Evolutionary conservation across 2,888 invertebrate species (phyloP), one percentile per base, ranked within the genome.

Genomic region (Drosophila borborema): DNA sequence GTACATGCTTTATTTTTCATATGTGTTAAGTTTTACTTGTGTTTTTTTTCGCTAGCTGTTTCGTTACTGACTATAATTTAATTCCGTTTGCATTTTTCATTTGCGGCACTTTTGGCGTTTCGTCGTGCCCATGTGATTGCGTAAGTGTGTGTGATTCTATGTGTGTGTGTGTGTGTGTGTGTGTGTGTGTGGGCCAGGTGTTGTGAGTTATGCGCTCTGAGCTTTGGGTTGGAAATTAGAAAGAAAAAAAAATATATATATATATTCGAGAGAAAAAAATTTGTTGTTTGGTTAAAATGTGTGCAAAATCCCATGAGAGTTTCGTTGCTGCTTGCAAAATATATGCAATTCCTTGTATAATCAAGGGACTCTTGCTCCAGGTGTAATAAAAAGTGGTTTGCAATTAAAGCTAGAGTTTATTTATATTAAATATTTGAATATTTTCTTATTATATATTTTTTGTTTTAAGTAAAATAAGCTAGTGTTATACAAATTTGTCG

Each of bases 11-110:
- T 74, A 63, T 59, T 68, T 79, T 64, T 51, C 49, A 54, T 61
- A 43, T 54, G 46, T 65, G 46, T n/a, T 61, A 60, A 41, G 36
- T 38, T 51, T 38, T 43, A 56, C 66, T 60, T 43, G 18, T 23
- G n/a, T n/a, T 41, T 60, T 71, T 36, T 20, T 20, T 48, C 40
- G 54, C 51, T 74, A 56, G 69, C 88, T 87, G 74, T 90, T 85
- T 90, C 78, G 90, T 80, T 83, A 59, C 89, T 73, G 89, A 77
- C 91, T 89, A 84, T 86, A 86, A 86, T 86, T 89, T 86, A 86
- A 90, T 86, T 86, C 80, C 75, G 88, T 88, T 88, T 86, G 86
- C 86, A 86, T 86, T 90, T 86, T 86, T 86, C 88, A 86, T 86
- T 90, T 86, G 91, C 90, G 90, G 86, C 91, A 88, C 91, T 86